Base-by-base conservation (phyloP, 2,113 vertebrate species). In the Poeciliopsis prolifica region DNA sequence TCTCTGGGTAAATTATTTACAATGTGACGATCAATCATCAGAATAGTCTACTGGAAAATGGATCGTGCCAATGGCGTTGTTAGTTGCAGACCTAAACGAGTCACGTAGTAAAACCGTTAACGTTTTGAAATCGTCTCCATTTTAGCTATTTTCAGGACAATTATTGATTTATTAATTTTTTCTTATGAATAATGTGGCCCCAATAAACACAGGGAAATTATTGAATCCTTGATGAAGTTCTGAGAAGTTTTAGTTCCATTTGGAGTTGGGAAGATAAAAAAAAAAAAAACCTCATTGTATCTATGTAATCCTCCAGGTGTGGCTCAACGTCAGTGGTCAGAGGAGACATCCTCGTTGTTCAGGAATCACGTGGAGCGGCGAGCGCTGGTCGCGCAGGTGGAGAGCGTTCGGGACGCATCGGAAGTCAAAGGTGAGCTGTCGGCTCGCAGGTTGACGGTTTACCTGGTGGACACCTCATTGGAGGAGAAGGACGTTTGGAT, bases 341-440 rank as follows among this genome's bases (percentile, higher is more conserved):
- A 98, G 87, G 97, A 97, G 81, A 94, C 96, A 11, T 95, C 96
- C 0, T 95, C 97, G 90, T 91, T 99, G 7, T 99, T 99, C 91
- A 94, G 98, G 77, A 97, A 96, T 88, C 96, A 98, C 1, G 96
- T 98, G 69, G 97, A 98, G 93, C 95, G 95, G 75, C 96, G 94
- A 72, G 93, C 97, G 0, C 91, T 99, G 81, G 97, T 98, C 30
- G 97, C 98, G 1, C 90, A 95, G 79, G 92, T 99, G 74, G 93
- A 96, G 80, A 80, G 94, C 2, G 88, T 97, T 58, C 87, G 91
- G 44, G 94, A 96, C 42, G 91, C 87, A 14, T 12, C 89, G 1
- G 86, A 86, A 24, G 72, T 31, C 11, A 80, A 74, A 44, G 73
- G 74, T 26, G 91, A 95, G 61, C 86, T 91, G 3, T 96, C 95